Evolutionary conservation across 2,888 invertebrate genomes (phyloP).

Genomic region (Caenorhabditis auriculariae): DNA sequence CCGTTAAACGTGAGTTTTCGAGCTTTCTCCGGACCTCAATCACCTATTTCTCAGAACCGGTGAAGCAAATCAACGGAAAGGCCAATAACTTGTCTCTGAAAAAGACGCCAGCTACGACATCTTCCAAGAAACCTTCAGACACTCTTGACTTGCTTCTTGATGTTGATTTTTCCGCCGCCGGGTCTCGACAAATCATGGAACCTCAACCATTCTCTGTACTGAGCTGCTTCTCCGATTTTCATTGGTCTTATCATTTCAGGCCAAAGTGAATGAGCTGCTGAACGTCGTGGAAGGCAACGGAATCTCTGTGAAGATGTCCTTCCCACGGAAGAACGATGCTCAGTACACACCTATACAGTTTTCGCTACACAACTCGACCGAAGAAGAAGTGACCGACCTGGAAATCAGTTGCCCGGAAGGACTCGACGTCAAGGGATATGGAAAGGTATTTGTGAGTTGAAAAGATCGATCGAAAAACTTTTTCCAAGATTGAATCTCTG

Average conservation of each 20-base stretch:
- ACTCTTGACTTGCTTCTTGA: conserved; percentile 43
- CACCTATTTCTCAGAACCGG: too few relatives aligned
- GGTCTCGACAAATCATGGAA: conserved; percentile 31
- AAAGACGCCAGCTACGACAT: background rate
- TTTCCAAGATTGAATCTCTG: conserved; percentile 5
- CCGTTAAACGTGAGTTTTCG: too few relatives aligned
- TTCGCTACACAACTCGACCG: conserved; percentile 16
- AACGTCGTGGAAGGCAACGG: conserved; percentile 41
- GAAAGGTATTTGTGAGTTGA: background rate
- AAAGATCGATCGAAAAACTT: background rate
- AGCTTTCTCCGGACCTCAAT: too few relatives aligned
- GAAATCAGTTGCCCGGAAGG: conserved; percentile 13
- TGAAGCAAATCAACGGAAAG: too few relatives aligned
- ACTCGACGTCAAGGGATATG: conserved; percentile 24
- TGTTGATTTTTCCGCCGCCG: conserved; percentile 44
- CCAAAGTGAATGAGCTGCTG: conserved; percentile 17
- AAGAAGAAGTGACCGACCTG: conserved; percentile 14
- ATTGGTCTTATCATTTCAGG: background rate
- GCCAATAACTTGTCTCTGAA: too few relatives aligned
- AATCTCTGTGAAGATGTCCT: conserved; percentile 14
- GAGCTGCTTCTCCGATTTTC: too few relatives aligned
- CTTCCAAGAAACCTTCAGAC: background rate
- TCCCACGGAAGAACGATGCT: conserved; percentile 29
- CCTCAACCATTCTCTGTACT: too few relatives aligned
- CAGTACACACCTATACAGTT: conserved; percentile 34